Evolutionary conservation across 2,113 vertebrate species (phyloP).

Genomic region (Ariopsis seemanni): DNA sequence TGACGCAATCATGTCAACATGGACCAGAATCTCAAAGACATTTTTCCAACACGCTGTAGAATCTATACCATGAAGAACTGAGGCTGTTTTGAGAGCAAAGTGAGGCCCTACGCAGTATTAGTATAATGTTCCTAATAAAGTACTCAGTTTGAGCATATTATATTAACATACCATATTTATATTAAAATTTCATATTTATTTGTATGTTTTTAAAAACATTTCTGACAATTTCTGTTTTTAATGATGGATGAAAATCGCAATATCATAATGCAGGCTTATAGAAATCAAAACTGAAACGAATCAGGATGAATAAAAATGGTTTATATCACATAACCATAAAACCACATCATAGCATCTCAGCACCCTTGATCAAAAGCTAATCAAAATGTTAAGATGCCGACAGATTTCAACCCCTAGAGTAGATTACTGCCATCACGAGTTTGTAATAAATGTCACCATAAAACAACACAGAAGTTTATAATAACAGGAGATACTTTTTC

Average conservation of each 20-base stretch:
- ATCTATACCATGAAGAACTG: too few relatives aligned
- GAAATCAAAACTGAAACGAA: not conserved
- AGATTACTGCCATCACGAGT: not conserved
- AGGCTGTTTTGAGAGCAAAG: too few relatives aligned
- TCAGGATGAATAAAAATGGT: not conserved
- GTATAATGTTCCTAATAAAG: too few relatives aligned
- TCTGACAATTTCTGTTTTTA: not conserved
- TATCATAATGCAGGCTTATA: not conserved
- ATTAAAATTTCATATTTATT: not conserved
- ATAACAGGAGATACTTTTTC: not conserved
- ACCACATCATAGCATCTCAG: not conserved
- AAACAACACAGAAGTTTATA: not conserved
- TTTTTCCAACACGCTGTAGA: too few relatives aligned
- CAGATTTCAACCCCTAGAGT: not conserved
- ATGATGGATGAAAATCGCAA: not conserved
- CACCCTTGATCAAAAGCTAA: not conserved
- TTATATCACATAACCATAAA: not conserved
- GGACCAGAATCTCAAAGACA: too few relatives aligned
- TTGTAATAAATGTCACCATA: conserved; percentile 5
- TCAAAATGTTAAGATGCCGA: not conserved
- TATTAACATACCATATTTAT: not conserved
- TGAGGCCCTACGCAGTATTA: too few relatives aligned
- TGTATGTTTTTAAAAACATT: not conserved
- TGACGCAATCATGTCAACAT: too few relatives aligned
- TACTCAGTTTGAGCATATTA: not conserved